Percentiles rank a stretch among this genome's conserved stretches.
phyloP scores from a whole-genome alignment of 1,140 invertebrate genomes.

The Drusus annulatus region DNA sequence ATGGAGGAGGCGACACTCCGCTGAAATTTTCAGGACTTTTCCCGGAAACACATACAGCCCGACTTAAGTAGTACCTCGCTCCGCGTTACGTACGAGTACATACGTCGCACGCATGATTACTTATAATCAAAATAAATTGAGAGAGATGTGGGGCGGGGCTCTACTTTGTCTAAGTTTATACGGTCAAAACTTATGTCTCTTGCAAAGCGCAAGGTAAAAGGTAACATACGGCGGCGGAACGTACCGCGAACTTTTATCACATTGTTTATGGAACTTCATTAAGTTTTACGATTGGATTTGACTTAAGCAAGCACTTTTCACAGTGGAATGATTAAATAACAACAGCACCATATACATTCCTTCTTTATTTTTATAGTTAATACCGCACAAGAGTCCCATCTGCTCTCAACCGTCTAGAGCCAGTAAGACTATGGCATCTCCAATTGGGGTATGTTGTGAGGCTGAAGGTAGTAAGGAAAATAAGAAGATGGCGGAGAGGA shows the following conservation, averaged over 20 bases:
- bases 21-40: slow-evolving; percentile 37
- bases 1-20: slow-evolving; percentile 25
- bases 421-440: no score
- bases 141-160: slow-evolving; percentile 26
- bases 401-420: no score
- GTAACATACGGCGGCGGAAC: no score
- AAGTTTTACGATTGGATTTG: background rate
- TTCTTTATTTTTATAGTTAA: no score
- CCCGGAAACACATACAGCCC: slow-evolving; percentile 34
- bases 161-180: slow-evolving; percentile 27
- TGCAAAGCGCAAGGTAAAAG: slow-evolving; percentile 5
- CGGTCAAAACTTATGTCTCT: background rate
- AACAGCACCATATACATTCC: no score
- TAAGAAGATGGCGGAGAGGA: no score
- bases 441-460: no score
- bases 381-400: no score
- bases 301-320: background rate
- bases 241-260: no score
- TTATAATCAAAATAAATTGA: slow-evolving; percentile 51
- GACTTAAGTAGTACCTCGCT: slow-evolving; percentile 34
- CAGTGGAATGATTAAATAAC: no score
- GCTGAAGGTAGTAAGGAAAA: no score
- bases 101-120: slow-evolving; percentile 46
- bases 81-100: background rate
- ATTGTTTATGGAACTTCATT: no score